phyloP scores from a whole-genome alignment of 2,797 vertebrate species.

The Tangara arthus region DNA sequence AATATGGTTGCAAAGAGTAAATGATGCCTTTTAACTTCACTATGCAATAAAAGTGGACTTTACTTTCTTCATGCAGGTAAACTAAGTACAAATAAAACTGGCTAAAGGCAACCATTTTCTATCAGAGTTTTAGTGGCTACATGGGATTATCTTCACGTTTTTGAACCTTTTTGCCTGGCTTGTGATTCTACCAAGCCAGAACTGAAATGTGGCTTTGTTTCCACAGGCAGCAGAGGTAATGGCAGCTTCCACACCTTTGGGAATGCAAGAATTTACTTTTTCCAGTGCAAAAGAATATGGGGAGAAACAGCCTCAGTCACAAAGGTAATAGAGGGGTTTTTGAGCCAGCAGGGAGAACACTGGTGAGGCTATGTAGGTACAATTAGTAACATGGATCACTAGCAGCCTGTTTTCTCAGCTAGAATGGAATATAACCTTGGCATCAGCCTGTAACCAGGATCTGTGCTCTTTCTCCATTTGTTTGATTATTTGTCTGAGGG shows the following conservation, averaged over 20 bases:
- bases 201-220: not conserved
- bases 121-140: not conserved
- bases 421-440: not conserved
- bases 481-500: not conserved
- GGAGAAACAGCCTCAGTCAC: not conserved
- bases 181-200: not conserved
- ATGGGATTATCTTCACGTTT: not conserved
- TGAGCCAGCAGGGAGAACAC: not conserved
- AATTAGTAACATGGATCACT: not conserved
- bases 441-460: not conserved
- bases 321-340: constrained; percentile 10
- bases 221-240: constrained; percentile 28
- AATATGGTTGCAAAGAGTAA: not conserved
- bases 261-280: not conserved
- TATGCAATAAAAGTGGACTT: not conserved
- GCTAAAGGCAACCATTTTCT: not conserved
- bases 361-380: not conserved
- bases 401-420: not conserved
- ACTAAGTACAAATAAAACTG: not conserved
- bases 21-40: not conserved
- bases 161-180: not conserved
- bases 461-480: not conserved
- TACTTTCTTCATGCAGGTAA: not conserved
- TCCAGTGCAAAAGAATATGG: not conserved
- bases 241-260: not conserved